Percentiles rank a stretch among this genome's conserved stretches.
These are phyloP conservation scores for Thecophora atra DNA, from an alignment of 2,888 invertebrate genomes.

Conservation along the genomic window DNA sequence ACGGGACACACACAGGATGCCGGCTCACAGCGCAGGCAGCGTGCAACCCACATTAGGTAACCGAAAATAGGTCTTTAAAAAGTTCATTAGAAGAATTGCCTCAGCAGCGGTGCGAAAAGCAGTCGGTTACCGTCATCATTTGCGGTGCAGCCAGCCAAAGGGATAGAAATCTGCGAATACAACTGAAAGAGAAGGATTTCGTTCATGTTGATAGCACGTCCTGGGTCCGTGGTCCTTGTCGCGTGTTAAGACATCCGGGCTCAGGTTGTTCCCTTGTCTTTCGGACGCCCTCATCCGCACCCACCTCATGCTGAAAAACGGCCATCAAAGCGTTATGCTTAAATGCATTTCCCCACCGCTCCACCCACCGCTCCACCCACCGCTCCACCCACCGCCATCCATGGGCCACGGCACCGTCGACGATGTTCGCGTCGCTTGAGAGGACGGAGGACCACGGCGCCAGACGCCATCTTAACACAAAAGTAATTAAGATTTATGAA, in stretches of 20 bases:
- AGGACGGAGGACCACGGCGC: background rate
- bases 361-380: background rate
- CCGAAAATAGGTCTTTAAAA: background rate
- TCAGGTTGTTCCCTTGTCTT: background rate
- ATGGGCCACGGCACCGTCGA: background rate
- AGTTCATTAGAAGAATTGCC: background rate
- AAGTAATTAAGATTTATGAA: conserved; percentile 35
- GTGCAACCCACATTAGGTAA: background rate
- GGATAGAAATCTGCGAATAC: too few relatives aligned
- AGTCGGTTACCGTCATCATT: background rate
- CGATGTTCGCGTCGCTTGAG: background rate
- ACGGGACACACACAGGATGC: background rate
- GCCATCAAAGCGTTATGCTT: background rate
- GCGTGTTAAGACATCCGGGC: background rate
- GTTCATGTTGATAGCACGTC: conserved; percentile 13
- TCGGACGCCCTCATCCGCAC: background rate
- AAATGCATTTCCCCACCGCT: conserved; percentile 16
- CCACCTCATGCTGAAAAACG: conserved; percentile 17
- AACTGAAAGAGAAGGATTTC: background rate
- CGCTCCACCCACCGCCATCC: background rate
- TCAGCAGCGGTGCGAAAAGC: background rate
- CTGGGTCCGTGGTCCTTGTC: background rate
- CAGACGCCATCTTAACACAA: conserved; percentile 16
- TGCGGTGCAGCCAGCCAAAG: background rate
- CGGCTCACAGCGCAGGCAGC: background rate